Evolutionary conservation across 2,888 invertebrate genomes (phyloP).

Genomic region (Dolichomitus sp.): DNA sequence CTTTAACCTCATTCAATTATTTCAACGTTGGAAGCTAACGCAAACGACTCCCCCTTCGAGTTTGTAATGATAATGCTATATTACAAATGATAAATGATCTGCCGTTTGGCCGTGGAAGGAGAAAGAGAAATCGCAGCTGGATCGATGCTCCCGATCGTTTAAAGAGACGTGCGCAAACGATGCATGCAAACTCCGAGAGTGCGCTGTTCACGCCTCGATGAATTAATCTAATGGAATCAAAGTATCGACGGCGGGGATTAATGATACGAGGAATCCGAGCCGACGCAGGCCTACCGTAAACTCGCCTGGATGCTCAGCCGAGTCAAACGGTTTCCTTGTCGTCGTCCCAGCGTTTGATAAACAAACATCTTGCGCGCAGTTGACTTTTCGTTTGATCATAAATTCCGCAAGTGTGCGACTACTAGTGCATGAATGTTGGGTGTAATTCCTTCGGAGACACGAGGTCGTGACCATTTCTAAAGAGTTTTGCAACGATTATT

Average conservation of each 20-base stretch:
- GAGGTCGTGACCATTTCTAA: constrained; percentile 1
- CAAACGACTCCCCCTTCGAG: not conserved
- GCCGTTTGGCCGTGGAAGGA: not conserved
- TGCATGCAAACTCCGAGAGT: constrained; percentile 36
- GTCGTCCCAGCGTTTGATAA: not conserved
- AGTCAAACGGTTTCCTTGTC: constrained; percentile 24
- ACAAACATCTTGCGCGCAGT: constrained; percentile 22
- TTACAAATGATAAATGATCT: constrained; percentile 53
- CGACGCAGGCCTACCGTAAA: constrained; percentile 20
- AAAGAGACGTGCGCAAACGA: constrained; percentile 39
- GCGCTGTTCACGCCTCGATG: constrained; percentile 55
- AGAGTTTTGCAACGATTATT: not conserved
- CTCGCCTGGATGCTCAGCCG: constrained; percentile 1
- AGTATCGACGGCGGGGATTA: constrained; percentile 55
- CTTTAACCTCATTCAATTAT: constrained; percentile 39
- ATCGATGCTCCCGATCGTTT: constrained; percentile 51
- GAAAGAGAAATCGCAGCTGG: constrained; percentile 39
- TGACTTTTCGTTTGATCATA: constrained; percentile 30
- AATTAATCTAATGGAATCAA: constrained; percentile 65
- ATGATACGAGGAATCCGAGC: constrained; percentile 41
- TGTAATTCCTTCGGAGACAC: constrained; percentile 43
- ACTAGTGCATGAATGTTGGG: constrained; percentile 65
- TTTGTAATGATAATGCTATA: constrained; percentile 25
- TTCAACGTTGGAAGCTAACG: constrained; percentile 24
- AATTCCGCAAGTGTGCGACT: constrained; percentile 46